Evolutionary conservation across 2,888 invertebrate species (phyloP).

Genomic region (Nomada ruficornis): DNA sequence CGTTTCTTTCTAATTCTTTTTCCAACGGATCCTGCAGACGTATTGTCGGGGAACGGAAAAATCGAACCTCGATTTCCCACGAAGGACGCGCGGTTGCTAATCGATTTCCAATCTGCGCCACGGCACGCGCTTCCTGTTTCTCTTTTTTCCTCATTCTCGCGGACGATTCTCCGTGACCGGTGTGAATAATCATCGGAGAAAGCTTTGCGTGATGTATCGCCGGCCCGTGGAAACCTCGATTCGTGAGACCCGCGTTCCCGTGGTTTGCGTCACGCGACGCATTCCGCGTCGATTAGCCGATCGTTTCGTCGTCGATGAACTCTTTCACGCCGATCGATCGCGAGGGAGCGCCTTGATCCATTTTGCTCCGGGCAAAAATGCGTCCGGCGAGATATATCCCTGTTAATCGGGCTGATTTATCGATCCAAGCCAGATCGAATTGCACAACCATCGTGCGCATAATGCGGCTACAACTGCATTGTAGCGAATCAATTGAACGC

Average conservation of each 20-base stretch:
- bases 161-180: slow-evolving; percentile 56
- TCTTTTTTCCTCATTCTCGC: slow-evolving; percentile 53
- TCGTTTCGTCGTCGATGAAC: background rate
- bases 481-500: slow-evolving; percentile 43
- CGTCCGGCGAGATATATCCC: slow-evolving; percentile 24
- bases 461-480: slow-evolving; percentile 18
- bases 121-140: slow-evolving; percentile 54
- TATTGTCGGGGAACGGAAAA: background rate
- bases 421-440: slow-evolving; percentile 22
- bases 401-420: slow-evolving; percentile 53
- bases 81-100: slow-evolving; percentile 13
- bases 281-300: background rate
- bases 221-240: slow-evolving; percentile 22
- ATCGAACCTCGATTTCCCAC: background rate
- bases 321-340: slow-evolving; percentile 3
- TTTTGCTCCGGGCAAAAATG: slow-evolving; percentile 29
- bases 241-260: background rate
- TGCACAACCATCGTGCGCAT: slow-evolving; percentile 31
- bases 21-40: no score
- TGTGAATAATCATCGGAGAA: slow-evolving; percentile 43
- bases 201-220: slow-evolving; percentile 4
- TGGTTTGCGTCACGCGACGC: background rate
- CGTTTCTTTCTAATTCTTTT: background rate
- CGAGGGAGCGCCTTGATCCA: slow-evolving; percentile 52
- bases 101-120: slow-evolving; percentile 72